Evolutionary conservation across 2,113 vertebrate genomes (phyloP), one percentile per base, ranked within the genome.

Genomic region (Coracopsis vasa): DNA sequence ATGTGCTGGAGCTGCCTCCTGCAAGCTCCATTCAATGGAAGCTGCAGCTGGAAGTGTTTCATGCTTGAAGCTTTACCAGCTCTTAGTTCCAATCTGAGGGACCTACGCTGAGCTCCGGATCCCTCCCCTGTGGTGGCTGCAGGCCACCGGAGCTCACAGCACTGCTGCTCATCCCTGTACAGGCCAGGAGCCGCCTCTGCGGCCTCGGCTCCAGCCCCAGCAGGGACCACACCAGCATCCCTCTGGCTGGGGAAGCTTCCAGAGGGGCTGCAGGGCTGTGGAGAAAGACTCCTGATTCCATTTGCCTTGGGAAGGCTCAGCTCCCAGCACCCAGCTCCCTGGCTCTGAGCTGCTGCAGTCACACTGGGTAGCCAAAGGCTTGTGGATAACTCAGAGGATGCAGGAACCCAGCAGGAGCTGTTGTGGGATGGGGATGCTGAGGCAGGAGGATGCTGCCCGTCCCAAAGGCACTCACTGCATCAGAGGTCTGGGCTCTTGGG

Each of bases 11-110:
- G 91, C 72, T 92, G 95, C 94, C 91, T 96, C 92, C 92, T 89
- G 95, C 83, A 96, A 93, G 86, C 80, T 90, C 48, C 56, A 75
- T 86, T 96, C 94, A 94, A 79, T 92, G 91, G 77, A 69, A 96
- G 83, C 73, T 86, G 86, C 95, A 97, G 95, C 94, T 97, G 95
- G 94, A 96, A 97, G 41, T 2, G 11, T 89, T 96, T 96, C 94
- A 94, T 88, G 66, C 47, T 72, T 56, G 69, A 94, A 94, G 80
- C 66, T 93, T 93, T 53, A 79, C 61, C 80, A 92, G 72, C 56
- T 75, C 75, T 39, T 83, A 3, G 72, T 41, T 92, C 88, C 85
- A 90, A 35, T 44, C 44, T 44, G 29, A 86, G 60, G 71, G 90
- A 88, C 91, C 94, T 94, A 92, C 37, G 6, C 17, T 13, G 86